Evolutionary conservation across 2,113 vertebrate genomes (phyloP).

Genomic region (Bucco capensis): DNA sequence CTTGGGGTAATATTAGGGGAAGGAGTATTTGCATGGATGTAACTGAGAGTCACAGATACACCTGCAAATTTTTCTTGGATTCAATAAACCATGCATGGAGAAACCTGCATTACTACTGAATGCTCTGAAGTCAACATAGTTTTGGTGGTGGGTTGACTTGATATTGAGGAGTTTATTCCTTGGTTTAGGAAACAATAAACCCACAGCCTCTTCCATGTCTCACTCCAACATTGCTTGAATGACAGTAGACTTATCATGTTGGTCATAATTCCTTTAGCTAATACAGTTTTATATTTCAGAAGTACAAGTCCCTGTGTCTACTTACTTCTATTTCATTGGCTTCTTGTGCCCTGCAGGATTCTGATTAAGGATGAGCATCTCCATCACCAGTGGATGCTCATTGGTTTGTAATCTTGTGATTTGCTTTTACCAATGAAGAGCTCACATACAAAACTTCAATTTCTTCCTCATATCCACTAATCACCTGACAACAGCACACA

Average conservation of each 20-base stretch:
- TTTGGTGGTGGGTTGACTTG: not conserved
- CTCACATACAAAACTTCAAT: not conserved
- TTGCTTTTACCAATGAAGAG: not conserved
- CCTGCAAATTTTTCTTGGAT: not conserved
- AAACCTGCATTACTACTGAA: not conserved
- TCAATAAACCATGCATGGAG: not conserved
- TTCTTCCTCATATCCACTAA: not conserved
- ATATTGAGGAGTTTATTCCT: not conserved
- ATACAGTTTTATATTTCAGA: not conserved
- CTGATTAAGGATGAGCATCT: not conserved
- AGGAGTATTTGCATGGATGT: not conserved
- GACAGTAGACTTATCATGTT: not conserved
- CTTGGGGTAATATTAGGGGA: not conserved
- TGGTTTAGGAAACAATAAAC: not conserved
- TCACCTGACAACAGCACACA: not conserved
- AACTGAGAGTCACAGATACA: not conserved
- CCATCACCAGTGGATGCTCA: rapidly evolving
- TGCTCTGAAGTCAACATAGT: not conserved
- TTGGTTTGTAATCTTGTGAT: not conserved
- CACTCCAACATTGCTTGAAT: not conserved
- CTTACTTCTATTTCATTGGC: not conserved
- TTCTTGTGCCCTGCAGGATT: not conserved
- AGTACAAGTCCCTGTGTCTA: not conserved
- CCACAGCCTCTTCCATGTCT: not conserved
- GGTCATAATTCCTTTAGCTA: not conserved